Percentiles rank a stretch among this genome's conserved stretches.
Conservation (phyloP, 2,113 vertebrate genomes). For the Podilymbus podiceps region DNA sequence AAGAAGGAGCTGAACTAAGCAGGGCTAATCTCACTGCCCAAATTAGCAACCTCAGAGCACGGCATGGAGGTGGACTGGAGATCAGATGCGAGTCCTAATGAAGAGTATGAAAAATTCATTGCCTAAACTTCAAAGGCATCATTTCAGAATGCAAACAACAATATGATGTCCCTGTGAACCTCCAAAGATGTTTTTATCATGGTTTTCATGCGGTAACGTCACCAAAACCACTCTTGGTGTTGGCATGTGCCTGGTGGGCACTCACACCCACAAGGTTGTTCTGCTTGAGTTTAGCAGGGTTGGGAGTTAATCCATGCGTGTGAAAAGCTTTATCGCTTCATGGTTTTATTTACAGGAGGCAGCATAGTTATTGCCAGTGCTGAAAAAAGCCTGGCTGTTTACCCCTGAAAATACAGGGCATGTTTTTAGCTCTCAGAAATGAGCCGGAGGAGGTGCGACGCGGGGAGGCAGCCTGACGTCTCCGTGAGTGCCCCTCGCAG, state of each 20-base stretch:
- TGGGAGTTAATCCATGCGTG: background rate
- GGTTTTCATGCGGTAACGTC: background rate
- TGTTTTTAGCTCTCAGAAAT: background rate
- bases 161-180: background rate
- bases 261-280: background rate
- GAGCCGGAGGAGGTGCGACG: accelerated
- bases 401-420: background rate
- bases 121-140: background rate
- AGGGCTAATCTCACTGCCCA: background rate
- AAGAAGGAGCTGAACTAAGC: background rate
- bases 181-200: background rate
- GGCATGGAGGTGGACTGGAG: background rate
- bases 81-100: background rate
- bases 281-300: background rate
- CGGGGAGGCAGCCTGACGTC: no score
- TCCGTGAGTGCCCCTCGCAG: background rate
- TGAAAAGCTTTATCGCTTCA: background rate
- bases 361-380: background rate
- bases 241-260: background rate
- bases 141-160: background rate
- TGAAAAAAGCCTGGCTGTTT: background rate
- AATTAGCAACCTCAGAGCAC: background rate
- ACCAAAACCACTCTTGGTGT: background rate
- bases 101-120: background rate
- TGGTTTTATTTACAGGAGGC: background rate